Evolutionary conservation across 1,140 invertebrate species (phyloP).

Genomic region (Phenacoccus solenopsis): DNA sequence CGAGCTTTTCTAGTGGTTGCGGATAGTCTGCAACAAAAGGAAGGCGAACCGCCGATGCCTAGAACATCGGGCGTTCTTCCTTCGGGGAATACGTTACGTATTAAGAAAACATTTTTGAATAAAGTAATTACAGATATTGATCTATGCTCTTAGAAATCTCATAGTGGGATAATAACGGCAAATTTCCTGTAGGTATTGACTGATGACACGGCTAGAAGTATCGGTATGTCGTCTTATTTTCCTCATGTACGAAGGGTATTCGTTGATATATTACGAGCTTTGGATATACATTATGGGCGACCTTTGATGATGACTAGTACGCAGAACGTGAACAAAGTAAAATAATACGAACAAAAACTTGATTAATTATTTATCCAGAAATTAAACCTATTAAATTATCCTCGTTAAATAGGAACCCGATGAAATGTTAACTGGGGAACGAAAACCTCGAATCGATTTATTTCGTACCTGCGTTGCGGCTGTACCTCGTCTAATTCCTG

Average conservation of each 20-base stretch:
- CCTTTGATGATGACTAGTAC: conserved; percentile 91
- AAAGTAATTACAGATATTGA: conserved; percentile 39
- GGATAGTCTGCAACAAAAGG: conserved; percentile 96
- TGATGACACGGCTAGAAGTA: conserved; percentile 85
- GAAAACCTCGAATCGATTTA: conserved; percentile 95
- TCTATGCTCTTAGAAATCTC: too few relatives aligned
- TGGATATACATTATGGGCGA: conserved; percentile 92
- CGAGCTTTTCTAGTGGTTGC: conserved; percentile 95
- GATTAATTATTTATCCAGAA: background rate
- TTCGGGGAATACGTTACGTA: conserved; percentile 83
- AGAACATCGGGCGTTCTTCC: conserved; percentile 84
- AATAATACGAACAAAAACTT: background rate
- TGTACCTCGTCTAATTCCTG: conserved; percentile 91
- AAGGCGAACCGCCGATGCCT: conserved; percentile 95
- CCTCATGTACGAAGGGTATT: conserved; percentile 89
- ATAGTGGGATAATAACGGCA: too few relatives aligned
- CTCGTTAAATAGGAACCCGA: conserved; percentile 73
- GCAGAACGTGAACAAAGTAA: conserved; percentile 81
- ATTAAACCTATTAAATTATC: background rate
- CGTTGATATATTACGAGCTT: conserved; percentile 84
- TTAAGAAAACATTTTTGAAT: conserved; percentile 93
- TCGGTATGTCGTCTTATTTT: conserved; percentile 94
- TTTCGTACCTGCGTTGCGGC: conserved; percentile 97
- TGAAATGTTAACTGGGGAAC: conserved; percentile 90
- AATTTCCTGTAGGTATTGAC: conserved; percentile 55